These are phyloP conservation scores for Teleopsis dalmanni DNA, from an alignment of 1,140 invertebrate species.

Conservation along the genomic window DNA sequence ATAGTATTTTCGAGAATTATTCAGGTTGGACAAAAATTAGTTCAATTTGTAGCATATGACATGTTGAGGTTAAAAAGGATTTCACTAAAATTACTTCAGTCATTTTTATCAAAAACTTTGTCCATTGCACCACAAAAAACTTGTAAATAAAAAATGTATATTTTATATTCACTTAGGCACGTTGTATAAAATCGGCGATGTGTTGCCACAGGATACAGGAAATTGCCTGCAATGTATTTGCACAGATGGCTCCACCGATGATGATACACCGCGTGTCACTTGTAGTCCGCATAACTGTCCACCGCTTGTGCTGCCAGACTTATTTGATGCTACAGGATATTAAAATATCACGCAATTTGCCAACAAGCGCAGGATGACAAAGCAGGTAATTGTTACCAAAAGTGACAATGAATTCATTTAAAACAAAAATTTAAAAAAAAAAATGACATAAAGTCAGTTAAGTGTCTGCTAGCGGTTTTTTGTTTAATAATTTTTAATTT, in stretches of 20 bases:
- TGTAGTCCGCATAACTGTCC: conserved; percentile 56
- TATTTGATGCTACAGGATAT: conserved; percentile 43
- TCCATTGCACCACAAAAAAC: no score
- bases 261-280: conserved; percentile 55
- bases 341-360: no score
- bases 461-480: not conserved
- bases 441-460: not conserved
- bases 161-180: no score
- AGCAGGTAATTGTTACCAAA: no score
- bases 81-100: no score
- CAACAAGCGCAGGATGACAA: not conserved
- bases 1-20: no score
- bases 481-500: not conserved
- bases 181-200: conserved; percentile 55
- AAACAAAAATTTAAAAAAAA: not conserved
- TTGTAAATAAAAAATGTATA: no score
- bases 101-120: no score
- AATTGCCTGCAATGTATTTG: conserved; percentile 63
- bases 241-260: conserved; percentile 40
- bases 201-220: conserved; percentile 58
- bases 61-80: no score
- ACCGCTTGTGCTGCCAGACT: conserved; percentile 43
- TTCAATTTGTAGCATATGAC: no score
- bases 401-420: no score
- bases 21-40: no score